Conservation (phyloP, 2,113 vertebrate species). For the Mus spicilegus region DNA sequence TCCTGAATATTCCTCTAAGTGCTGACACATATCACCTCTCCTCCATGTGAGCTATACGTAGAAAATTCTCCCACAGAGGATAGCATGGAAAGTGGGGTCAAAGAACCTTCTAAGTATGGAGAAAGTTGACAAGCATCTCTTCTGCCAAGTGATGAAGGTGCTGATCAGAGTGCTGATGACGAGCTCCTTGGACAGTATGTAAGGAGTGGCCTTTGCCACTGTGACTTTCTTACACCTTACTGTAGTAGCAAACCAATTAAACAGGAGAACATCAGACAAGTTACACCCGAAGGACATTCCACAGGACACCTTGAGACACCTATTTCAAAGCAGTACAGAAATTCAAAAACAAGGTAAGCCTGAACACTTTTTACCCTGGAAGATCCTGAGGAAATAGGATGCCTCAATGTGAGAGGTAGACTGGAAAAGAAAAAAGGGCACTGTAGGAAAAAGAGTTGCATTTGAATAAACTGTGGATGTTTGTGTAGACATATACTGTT, state of each 20-base stretch:
- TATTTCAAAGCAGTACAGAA: background rate
- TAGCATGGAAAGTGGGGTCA: background rate
- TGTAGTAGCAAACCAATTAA: background rate
- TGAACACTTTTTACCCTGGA: background rate
- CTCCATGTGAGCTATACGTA: no score
- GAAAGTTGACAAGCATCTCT: background rate
- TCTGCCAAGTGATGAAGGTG: background rate
- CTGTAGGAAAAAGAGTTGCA: background rate
- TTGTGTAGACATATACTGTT: background rate
- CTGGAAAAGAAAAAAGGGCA: background rate
- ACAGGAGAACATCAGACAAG: background rate
- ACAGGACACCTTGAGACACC: background rate
- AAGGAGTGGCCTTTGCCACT: background rate
- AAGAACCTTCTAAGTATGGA: background rate
- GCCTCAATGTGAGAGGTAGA: background rate
- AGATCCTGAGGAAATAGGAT: background rate
- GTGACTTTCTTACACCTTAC: background rate
- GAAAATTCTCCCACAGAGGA: background rate
- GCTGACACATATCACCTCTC: background rate
- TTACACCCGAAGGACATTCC: background rate
- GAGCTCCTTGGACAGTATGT: background rate
- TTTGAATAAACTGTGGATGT: background rate
- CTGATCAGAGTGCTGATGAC: background rate
- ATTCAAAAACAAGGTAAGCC: background rate
- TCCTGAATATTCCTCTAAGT: background rate